Base-by-base conservation (phyloP, 2,113 vertebrate species). In the Fulica atra region DNA sequence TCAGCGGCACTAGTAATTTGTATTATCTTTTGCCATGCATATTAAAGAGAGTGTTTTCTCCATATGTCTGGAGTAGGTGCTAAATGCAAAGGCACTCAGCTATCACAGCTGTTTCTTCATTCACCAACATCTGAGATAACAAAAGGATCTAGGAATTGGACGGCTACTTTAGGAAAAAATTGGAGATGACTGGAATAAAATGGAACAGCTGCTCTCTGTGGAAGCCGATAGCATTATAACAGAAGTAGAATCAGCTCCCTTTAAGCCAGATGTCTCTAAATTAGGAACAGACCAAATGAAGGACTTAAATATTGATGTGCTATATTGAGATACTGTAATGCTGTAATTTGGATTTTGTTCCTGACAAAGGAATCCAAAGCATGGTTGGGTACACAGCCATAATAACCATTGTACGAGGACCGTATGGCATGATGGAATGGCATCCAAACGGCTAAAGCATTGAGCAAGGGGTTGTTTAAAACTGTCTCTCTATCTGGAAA, bases 261-360 rank as follows among this genome's bases (percentile, higher is more conserved):
- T 88, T 93, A 73, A 82, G 59, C 66, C 74, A 95, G 71, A 69
- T 86, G 48, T 86, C 76, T 86, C 74, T 93, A 93, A 90, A 90
- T 94, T 83, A 88, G 85, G 36, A 92, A 69, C 2, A 88, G 44
- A 86, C n/a, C 20, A 71, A 86, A 69, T 48, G 65, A 92, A 88
- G 54, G 28, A 61, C 26, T 95, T 91, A 80, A 86, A 90, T 87
- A 86, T 69, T 86, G 50, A 61, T 88, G 46, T 65, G 19, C 40
- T 92, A 8, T 90, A 65, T 77, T 29, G 28, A 77, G 74, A 61
- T 61, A 65, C 16, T 40, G 7, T 76, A 88, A 92, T 61, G 20
- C 9, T 50, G 35, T 69, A 31, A 61, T 82, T 19, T 88, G 54
- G 8, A 57, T 53, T 86, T 95, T 89, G 8, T 35, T 89, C 64